These are phyloP conservation scores for Hippoglossus hippoglossus DNA, from an alignment of 2,797 vertebrate species.

Conservation along the genomic window DNA sequence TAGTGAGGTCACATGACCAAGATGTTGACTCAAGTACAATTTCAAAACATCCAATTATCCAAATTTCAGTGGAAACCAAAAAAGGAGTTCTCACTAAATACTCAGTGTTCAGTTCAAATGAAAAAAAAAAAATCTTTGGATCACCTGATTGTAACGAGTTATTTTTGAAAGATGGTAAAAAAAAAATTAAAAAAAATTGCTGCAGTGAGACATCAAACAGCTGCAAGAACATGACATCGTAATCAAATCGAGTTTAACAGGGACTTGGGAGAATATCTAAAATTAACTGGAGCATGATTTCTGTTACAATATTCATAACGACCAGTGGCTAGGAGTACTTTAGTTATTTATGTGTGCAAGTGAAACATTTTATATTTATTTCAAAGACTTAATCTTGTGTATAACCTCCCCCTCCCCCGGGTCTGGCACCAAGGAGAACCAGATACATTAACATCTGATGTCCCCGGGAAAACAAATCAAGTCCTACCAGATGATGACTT, in stretches of 20 bases:
- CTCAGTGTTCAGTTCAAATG: slow-evolving; percentile 2
- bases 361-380: slow-evolving; percentile 15
- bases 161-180: slow-evolving; percentile 6
- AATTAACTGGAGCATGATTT: slow-evolving; percentile 40
- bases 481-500: slow-evolving; percentile 43
- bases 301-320: slow-evolving; percentile 29
- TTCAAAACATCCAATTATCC: slow-evolving; percentile 56
- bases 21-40: slow-evolving; percentile 44
- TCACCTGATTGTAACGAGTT: slow-evolving; percentile 2
- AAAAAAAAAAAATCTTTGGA: background rate
- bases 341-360: slow-evolving; percentile 17
- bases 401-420: background rate
- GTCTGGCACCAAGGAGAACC: slow-evolving; percentile 7
- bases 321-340: slow-evolving; percentile 18
- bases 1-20: slow-evolving; percentile 49
- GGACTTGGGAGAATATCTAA: slow-evolving; percentile 6
- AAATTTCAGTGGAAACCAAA: slow-evolving; percentile 46
- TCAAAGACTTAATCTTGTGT: slow-evolving; percentile 1
- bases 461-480: slow-evolving; percentile 22
- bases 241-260: slow-evolving; percentile 24
- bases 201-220: slow-evolving; percentile 17
- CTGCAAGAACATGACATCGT: background rate
- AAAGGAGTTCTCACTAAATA: background rate
- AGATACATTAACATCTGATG: slow-evolving; percentile 12
- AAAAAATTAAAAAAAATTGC: background rate